Evolutionary conservation across 2,797 vertebrate species (phyloP), one percentile per base, ranked within the genome.

Genomic region (Poecilia gillii): DNA sequence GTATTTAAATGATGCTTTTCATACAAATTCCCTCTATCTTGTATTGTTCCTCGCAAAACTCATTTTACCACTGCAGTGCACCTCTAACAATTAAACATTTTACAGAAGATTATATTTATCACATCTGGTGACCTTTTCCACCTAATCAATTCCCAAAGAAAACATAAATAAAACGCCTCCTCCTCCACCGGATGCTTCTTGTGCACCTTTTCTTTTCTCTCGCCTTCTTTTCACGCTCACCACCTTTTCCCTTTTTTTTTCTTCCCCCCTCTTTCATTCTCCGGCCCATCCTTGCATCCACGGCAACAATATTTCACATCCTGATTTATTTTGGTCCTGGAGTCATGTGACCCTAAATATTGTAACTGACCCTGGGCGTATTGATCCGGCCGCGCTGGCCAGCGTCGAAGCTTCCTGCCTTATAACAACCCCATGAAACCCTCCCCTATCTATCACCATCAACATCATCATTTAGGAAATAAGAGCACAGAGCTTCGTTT

Each of bases 301-400:
- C 51, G 33, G 82, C 84, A 93, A 92, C 87, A 90, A 93, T 91
- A 88, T 95, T 94, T 95, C 92, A 93, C 78, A 85, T 93, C 93
- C 92, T 95, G 94, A 95, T 96, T 95, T 95, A 95, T 96, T 95
- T 95, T 93, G 90, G 94, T 86, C 94, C 94, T 83, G 91, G 94
- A 96, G 93, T 95, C 94, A 95, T 91, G 90, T 96, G 94, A 96
- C 90, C 91, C 91, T 95, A 95, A 94, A 94, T 95, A 95, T 95
- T 96, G 96, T 95, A 97, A 96, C 94, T 95, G 96, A 96, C 94
- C 95, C 95, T 90, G 88, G 87, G 91, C 74, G 76, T 94, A 96
- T 96, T 95, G 96, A 97, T 97, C 96, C 93, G 77, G 82, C 89
- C 85, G 75, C 90, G 89, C 90, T 79, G 95, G 90, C 91, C 84